Conservation (phyloP, 1,140 invertebrate genomes). For the Lepidotrigona ventralis region DNA sequence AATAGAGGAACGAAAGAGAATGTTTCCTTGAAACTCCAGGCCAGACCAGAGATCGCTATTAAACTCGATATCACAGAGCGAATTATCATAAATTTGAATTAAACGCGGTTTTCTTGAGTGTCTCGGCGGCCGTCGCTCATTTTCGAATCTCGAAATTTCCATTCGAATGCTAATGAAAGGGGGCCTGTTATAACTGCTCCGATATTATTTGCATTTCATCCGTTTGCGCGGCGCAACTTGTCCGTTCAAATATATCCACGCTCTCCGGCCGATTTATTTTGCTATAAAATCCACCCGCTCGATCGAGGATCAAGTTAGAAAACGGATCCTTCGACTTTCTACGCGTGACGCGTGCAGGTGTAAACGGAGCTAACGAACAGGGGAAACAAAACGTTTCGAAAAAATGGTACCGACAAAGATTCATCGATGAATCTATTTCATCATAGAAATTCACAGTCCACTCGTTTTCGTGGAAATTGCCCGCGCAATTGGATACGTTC, state of each 20-base stretch:
- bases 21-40: background rate
- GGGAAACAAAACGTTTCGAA: background rate
- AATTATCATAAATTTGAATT: slow-evolving; percentile 50
- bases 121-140: background rate
- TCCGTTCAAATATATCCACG: background rate
- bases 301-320: background rate
- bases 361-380: background rate
- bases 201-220: slow-evolving; percentile 9
- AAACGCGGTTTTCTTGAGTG: background rate
- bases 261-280: background rate
- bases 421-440: background rate
- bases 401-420: no score
- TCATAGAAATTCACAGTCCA: slow-evolving; percentile 24
- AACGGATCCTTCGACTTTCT: background rate
- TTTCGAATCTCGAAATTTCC: background rate
- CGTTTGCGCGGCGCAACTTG: background rate
- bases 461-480: background rate
- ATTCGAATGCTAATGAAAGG: slow-evolving; percentile 12
- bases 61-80: background rate
- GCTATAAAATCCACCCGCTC: background rate
- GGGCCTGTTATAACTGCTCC: background rate
- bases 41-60: background rate
- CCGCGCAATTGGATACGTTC: no score
- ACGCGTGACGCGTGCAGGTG: no score
- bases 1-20: background rate